These are phyloP conservation scores for Ondatra zibethicus DNA, from an alignment of 2,113 vertebrate genomes.

Conservation along the genomic window DNA sequence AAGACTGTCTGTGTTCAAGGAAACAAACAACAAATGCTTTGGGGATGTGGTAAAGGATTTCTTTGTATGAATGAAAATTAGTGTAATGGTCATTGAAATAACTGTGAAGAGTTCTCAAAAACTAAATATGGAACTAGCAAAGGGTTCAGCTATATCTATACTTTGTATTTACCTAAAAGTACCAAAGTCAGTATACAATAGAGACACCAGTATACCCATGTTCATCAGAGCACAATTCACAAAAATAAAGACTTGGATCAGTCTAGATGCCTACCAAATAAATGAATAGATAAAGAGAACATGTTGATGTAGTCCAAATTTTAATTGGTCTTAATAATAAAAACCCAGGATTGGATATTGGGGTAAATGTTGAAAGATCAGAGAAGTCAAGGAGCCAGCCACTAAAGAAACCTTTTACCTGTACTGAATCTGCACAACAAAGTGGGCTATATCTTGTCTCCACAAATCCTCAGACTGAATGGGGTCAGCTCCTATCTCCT, in stretches of 20 bases:
- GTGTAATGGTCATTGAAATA: not conserved
- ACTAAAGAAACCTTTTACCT: no score
- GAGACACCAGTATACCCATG: not conserved
- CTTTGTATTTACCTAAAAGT: not conserved
- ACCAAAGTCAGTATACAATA: not conserved
- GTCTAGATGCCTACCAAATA: not conserved
- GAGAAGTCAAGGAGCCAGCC: no score
- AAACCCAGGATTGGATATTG: no score
- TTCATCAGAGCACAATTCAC: not conserved
- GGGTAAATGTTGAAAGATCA: no score
- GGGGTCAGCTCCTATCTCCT: no score
- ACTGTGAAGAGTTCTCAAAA: not conserved
- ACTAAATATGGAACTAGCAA: not conserved
- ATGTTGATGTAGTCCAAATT: no score
- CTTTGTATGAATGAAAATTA: not conserved
- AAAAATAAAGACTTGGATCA: not conserved
- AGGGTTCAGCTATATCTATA: not conserved
- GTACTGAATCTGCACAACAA: no score
- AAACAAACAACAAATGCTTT: not conserved
- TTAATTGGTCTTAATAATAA: no score
- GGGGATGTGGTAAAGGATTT: not conserved
- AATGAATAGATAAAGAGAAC: not conserved
- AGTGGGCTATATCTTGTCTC: no score
- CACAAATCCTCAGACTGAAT: no score
- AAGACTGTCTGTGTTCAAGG: not conserved